phyloP scores from a whole-genome alignment of 2,888 invertebrate genomes.

The Agonopterix arenella region DNA sequence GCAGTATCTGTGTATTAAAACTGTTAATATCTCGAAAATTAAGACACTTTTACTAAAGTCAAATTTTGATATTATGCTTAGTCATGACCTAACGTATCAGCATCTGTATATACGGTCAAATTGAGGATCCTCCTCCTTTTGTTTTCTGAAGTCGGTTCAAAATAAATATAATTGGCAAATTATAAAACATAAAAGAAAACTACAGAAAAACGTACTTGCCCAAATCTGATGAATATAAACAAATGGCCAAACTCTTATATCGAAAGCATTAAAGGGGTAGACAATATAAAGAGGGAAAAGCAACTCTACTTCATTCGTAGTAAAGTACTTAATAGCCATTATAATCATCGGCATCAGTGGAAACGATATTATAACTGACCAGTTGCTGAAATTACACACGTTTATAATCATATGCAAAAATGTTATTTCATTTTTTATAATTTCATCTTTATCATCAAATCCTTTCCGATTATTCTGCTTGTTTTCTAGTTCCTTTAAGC shows the following conservation, averaged over 20 bases:
- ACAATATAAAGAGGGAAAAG: slow-evolving; percentile 36
- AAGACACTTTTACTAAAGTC: too few species aligned
- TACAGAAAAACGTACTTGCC: slow-evolving; percentile 27
- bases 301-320: slow-evolving; percentile 28
- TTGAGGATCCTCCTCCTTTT: too few species aligned
- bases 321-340: slow-evolving; percentile 31
- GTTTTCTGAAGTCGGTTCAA: too few species aligned
- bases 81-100: too few species aligned
- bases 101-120: too few species aligned
- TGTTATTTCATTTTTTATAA: slow-evolving; percentile 24
- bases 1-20: too few species aligned
- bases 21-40: too few species aligned
- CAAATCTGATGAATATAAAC: slow-evolving; percentile 44
- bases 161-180: too few species aligned
- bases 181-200: too few species aligned
- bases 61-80: too few species aligned
- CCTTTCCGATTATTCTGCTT: slow-evolving; percentile 10
- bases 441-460: slow-evolving; percentile 17
- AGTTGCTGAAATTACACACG: slow-evolving; percentile 27
- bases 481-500: slow-evolving; percentile 26
- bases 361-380: slow-evolving; percentile 25
- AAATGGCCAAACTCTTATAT: slow-evolving; percentile 39
- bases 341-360: slow-evolving; percentile 29
- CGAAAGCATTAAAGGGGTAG: slow-evolving; percentile 49
- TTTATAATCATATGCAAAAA: slow-evolving; percentile 35